A percentile compares a stretch with the other conserved stretches of the same genome.
Evolutionary conservation across 2,113 vertebrate species (phyloP).

Genomic region (Silurus meridionalis): DNA sequence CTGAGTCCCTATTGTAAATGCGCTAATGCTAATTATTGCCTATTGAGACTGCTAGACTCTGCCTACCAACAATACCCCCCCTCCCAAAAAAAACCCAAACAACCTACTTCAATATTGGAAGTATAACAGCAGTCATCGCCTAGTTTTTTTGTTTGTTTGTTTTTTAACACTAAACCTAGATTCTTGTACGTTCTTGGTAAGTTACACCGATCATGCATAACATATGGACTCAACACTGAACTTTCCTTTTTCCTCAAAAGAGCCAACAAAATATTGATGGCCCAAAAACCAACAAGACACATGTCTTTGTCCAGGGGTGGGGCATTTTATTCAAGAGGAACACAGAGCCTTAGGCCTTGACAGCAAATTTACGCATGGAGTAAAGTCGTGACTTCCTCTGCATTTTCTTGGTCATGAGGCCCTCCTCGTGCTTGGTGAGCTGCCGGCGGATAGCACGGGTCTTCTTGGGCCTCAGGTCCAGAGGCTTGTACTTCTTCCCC

Average conservation of each 20-base stretch:
- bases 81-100: too few species aligned
- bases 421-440: conserved; percentile 89
- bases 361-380: conserved; percentile 87
- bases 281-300: background rate
- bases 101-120: too few species aligned
- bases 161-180: too few species aligned
- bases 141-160: too few species aligned
- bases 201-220: background rate
- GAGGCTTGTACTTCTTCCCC: conserved; percentile 98
- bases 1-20: too few species aligned
- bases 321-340: conserved; percentile 70
- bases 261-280: background rate
- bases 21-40: too few species aligned
- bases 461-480: conserved; percentile 97
- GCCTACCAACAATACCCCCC: too few species aligned
- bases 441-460: conserved; percentile 90
- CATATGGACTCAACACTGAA: background rate
- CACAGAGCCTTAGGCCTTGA: conserved; percentile 83
- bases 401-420: conserved; percentile 93
- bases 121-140: too few species aligned
- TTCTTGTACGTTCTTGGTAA: background rate
- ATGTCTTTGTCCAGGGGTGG: conserved; percentile 15
- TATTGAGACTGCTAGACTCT: too few species aligned
- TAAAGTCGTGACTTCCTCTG: conserved; percentile 90
- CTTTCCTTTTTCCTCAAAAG: background rate